Evolutionary conservation across 2,888 invertebrate genomes (phyloP), one percentile per base, ranked within the genome.

Genomic region (Heliothis peltigera): DNA sequence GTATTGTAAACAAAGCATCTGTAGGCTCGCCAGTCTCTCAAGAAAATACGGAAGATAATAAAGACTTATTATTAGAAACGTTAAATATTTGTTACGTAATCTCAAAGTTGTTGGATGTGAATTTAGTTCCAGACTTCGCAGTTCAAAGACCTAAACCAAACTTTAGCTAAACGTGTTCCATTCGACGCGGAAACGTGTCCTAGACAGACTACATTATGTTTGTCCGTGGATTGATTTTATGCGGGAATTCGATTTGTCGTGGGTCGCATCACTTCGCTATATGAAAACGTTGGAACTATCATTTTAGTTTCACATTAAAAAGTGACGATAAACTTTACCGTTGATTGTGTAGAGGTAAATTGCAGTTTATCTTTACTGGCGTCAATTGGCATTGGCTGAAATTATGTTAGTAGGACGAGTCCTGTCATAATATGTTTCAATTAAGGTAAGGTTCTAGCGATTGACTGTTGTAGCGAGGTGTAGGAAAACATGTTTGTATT

Each of bases 111-210:
- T 61, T 48, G 35, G 44, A 32, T 57, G 49, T 58, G 68, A 61
- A 59, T 68, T 47, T 35, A 48, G 63, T 53, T 42, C 21, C 22
- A 59, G 56, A 53, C 60, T 54, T 48, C 44, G 35, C 6, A 67
- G 82, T 79, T 79, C 80, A 79, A 76, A 79, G 77, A 79, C 77
- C 75, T 70, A 60, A 55, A 62, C 47, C 49, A 68, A 70, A 79
- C 49, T 70, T 78, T 44, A 70, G 62, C 54, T 56, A 70, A 79
- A 79, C 80, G 32, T 60, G 77, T 76, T 81, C 15, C 47, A 68
- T 79, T 79, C 67, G 73, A 76, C 67, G 57, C 62, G 69, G 69
- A 60, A 64, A 71, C 66, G 28, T 55, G 57, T 79, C 47, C 49
- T 65, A 52, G 70, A 43, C 53, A 7, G 43, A 25, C 49, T 32